Base-by-base conservation (phyloP, 2,888 invertebrate species). In the Caenorhabditis doughertyi region DNA sequence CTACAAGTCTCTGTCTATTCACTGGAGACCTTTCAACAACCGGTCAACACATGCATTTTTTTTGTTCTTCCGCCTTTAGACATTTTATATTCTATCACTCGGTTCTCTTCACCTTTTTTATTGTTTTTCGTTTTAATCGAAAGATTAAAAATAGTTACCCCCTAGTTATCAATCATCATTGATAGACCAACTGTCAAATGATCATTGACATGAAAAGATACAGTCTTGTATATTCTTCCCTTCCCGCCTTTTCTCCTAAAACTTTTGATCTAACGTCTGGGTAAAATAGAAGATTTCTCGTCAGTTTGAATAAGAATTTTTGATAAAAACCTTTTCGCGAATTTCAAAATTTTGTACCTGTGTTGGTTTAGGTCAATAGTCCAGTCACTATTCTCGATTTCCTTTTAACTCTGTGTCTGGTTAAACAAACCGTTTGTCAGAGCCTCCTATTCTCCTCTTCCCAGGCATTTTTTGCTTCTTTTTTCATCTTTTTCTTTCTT, bases 111-210 rank as follows among this genome's bases (percentile, higher is more conserved):
- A 62, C 13, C 44, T n/a, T 47, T 11, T 73, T 21, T 62, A 25
- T 44, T 64, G 29, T 64, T 73, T 25, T 72, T 53, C 13, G 42
- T 60, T 51, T n/a, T 23, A 39, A n/a, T 65, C 47, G 44, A 32
- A 18, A 23, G 65, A 55, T 74, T 47, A 39, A 68, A 77, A 68
- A 77, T 76, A 77, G 68, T 58, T 64, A 55, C 44, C 64, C 4
- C 51, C n/a, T n/a, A 29, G 68, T 77, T 68, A 77, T 77, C 77
- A 77, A 77, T 77, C 77, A 77, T 74, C 39, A 65, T 58, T 77
- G 67, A 51, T 67, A 67, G 76, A 76, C 67, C 56, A 68, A 47
- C 21, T 68, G 77, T 77, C 77, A 68, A 51, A 44, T 77, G 77
- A 68, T 58, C 21, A 25, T 42, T 27, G 72, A 72, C 74, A 74